Evolutionary conservation across 1,140 invertebrate species (phyloP).

Genomic region (Dinothrombium tinctorium): DNA sequence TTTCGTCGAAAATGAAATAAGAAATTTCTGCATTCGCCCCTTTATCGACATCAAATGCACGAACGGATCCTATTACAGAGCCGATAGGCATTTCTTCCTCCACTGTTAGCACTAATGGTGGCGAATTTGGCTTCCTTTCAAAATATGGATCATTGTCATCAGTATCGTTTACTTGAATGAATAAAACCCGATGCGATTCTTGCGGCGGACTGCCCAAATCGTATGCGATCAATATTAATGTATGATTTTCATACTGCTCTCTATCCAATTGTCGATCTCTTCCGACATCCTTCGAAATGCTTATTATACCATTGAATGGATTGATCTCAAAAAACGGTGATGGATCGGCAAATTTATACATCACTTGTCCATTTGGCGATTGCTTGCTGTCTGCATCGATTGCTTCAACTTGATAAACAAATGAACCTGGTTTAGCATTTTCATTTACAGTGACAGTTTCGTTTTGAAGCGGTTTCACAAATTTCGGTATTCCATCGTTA

Average conservation of each 20-base stretch:
- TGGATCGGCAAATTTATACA: conserved; percentile 39
- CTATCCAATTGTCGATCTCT: conserved; percentile 30
- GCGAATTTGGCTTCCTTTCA: conserved; percentile 21
- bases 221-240: conserved; percentile 35
- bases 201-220: conserved; percentile 49
- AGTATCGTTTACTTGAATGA: conserved; percentile 41
- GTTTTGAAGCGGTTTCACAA: conserved; percentile 40
- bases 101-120: conserved; percentile 15
- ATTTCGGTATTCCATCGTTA: conserved; percentile 54
- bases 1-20: conserved; percentile 64
- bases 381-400: conserved; percentile 30
- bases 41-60: conserved; percentile 68
- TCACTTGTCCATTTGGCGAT: conserved; percentile 41
- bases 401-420: conserved; percentile 19
- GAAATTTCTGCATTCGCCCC: conserved; percentile 76
- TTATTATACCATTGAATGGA: conserved; percentile 42
- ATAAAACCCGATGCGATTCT: conserved; percentile 39
- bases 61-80: conserved; percentile 55
- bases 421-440: conserved; percentile 19
- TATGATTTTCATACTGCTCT: conserved; percentile 41
- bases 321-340: conserved; percentile 18
- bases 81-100: conserved; percentile 50
- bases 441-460: conserved; percentile 44
- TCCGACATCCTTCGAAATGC: conserved; percentile 25
- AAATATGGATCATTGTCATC: conserved; percentile 56